Evolutionary conservation across 2,888 invertebrate species (phyloP).

Genomic region (Ditula angustiorana): DNA sequence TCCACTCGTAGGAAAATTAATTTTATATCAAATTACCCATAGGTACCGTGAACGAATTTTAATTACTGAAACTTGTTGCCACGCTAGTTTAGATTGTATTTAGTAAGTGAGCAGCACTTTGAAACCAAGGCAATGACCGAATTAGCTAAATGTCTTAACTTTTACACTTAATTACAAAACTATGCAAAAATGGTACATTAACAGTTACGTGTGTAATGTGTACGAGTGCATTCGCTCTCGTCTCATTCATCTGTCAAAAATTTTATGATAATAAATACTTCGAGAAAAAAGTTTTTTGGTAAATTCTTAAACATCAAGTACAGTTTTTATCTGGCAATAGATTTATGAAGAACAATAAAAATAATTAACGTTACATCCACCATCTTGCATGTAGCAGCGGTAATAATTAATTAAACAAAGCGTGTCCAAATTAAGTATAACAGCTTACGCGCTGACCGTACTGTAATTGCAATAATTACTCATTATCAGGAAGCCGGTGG

Average conservation of each 20-base stretch:
- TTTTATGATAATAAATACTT: constrained; percentile 13
- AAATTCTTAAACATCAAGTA: constrained; percentile 39
- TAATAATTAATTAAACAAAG: constrained; percentile 57
- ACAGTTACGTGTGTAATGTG: constrained; percentile 20
- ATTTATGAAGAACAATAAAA: constrained; percentile 47
- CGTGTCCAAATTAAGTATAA: constrained; percentile 54
- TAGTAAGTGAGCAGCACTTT: not conserved
- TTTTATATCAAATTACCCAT: no score
- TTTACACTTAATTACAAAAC: constrained; percentile 29
- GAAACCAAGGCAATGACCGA: constrained; percentile 19
- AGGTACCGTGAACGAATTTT: not conserved
- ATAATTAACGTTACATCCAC: constrained; percentile 50
- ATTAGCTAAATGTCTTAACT: constrained; percentile 13
- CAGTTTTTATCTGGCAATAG: constrained; percentile 48
- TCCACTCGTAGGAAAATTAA: no score
- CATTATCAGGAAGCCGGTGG: constrained; percentile 79
- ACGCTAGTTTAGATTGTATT: not conserved
- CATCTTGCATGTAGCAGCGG: constrained; percentile 48
- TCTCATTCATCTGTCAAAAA: constrained; percentile 24
- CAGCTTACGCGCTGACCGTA: constrained; percentile 68
- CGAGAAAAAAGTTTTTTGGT: constrained; percentile 11
- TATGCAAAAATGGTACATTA: constrained; percentile 29
- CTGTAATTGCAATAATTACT: constrained; percentile 80
- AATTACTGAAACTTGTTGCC: not conserved
- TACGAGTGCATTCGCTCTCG: constrained; percentile 8